Conservation (phyloP, 1,140 invertebrate genomes). For the Drosophila lowei region DNA sequence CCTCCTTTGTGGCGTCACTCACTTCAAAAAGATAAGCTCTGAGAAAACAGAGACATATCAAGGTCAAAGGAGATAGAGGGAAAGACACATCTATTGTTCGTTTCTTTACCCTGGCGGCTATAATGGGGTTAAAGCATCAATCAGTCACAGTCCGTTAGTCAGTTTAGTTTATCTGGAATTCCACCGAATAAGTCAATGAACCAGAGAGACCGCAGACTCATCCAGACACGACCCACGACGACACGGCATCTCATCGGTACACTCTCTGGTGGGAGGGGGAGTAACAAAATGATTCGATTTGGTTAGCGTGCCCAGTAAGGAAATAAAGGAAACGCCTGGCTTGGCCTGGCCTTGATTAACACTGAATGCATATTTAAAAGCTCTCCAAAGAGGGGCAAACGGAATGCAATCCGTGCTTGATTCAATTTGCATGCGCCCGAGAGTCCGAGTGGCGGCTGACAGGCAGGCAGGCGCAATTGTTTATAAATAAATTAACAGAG, state of each 20-base stretch:
- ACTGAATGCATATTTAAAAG: slow-evolving; percentile 53
- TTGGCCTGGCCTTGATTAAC: slow-evolving; percentile 55
- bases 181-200: slow-evolving; percentile 36
- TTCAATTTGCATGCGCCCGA: slow-evolving; percentile 66
- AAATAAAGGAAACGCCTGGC: slow-evolving; percentile 29
- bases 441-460: slow-evolving; percentile 7
- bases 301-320: slow-evolving; percentile 34
- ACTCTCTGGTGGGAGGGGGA: background rate
- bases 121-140: slow-evolving; percentile 29
- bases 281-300: slow-evolving; percentile 44
- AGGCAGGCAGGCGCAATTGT: slow-evolving; percentile 25
- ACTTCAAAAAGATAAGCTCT: slow-evolving; percentile 27
- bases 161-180: slow-evolving; percentile 31
- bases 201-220: background rate
- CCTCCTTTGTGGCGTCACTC: slow-evolving; percentile 16
- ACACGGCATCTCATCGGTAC: background rate
- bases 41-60: slow-evolving; percentile 48
- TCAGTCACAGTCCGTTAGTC: slow-evolving; percentile 42
- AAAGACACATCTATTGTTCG: background rate
- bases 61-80: slow-evolving; percentile 47
- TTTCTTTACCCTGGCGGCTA: background rate
- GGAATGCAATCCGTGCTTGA: slow-evolving; percentile 46
- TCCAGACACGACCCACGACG: no score
- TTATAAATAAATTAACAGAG: slow-evolving; percentile 75
- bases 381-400: slow-evolving; percentile 15